Evolutionary conservation across 2,113 vertebrate species (phyloP).

Genomic region (Mormyrus lacerda): DNA sequence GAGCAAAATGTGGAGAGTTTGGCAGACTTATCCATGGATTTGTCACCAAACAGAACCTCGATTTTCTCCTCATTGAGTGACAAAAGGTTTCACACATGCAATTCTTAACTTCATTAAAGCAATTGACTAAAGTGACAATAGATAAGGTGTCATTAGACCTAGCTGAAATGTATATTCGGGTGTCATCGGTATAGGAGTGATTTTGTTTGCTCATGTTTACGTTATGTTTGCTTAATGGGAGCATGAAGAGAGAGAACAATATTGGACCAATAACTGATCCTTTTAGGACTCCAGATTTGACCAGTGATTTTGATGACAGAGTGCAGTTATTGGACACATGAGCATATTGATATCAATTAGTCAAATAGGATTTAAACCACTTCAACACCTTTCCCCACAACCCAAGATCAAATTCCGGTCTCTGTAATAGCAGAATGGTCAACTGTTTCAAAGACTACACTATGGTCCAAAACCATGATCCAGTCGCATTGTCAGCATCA

Average conservation of each 20-base stretch:
- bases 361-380: neutral
- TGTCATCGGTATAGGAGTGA: neutral
- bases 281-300: neutral
- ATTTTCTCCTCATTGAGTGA: no score
- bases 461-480: neutral
- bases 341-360: neutral
- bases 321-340: neutral
- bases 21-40: neutral
- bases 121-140: neutral
- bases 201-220: neutral
- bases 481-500: neutral
- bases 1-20: neutral
- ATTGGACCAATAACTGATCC: neutral
- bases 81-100: no score
- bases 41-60: neutral
- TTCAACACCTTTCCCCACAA: neutral
- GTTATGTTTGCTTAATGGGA: neutral
- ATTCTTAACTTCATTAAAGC: no score
- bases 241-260: neutral
- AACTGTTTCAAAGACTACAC: neutral
- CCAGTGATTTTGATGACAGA: neutral
- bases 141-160: neutral
- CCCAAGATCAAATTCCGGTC: neutral
- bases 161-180: neutral
- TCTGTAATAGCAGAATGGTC: neutral